A percentile compares a stretch with the other conserved stretches of the same genome.
phyloP scores from a whole-genome alignment of 2,797 vertebrate genomes.

The Staurois parvus region DNA sequence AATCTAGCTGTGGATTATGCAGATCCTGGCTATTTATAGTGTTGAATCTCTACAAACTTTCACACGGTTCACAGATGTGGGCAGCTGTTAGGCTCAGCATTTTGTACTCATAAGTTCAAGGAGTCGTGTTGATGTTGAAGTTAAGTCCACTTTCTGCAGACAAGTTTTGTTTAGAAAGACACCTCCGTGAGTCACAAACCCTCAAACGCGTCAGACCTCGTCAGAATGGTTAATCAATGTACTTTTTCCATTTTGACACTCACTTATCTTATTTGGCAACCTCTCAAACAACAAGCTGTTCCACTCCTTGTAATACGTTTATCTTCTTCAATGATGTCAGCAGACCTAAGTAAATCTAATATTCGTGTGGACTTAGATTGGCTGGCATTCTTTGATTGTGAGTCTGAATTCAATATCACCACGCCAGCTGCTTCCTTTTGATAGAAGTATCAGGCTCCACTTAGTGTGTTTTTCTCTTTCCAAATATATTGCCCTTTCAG shows the following conservation, averaged over 20 bases:
- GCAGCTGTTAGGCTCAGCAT: conserved; percentile 78
- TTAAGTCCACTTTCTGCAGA: conserved; percentile 75
- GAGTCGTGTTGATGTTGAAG: conserved; percentile 66
- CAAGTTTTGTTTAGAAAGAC: conserved; percentile 67
- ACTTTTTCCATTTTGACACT: conserved; percentile 70
- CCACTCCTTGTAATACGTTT: conserved; percentile 75
- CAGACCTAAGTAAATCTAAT: conserved; percentile 77
- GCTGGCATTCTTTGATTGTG: conserved; percentile 74
- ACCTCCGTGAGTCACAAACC: conserved; percentile 64
- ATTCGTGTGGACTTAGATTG: conserved; percentile 71
- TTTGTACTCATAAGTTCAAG: conserved; percentile 53
- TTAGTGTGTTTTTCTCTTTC: conserved; percentile 61
- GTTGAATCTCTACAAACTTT: conserved; percentile 79
- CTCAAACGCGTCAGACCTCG: conserved; percentile 51
- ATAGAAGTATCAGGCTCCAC: conserved; percentile 63
- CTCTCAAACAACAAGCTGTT: conserved; percentile 73
- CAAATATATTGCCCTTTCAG: conserved; percentile 62
- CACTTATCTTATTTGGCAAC: conserved; percentile 76
- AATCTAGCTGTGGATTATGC: conserved; percentile 69
- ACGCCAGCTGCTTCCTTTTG: conserved; percentile 80
- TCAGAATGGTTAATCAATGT: conserved; percentile 65
- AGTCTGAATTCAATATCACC: conserved; percentile 72
- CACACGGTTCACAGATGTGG: conserved; percentile 80
- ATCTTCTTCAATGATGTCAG: conserved; percentile 76
- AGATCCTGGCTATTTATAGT: conserved; percentile 82